These are phyloP conservation scores for Syncerus caffer DNA, from an alignment of 2,797 vertebrate genomes.

Conservation along the genomic window DNA sequence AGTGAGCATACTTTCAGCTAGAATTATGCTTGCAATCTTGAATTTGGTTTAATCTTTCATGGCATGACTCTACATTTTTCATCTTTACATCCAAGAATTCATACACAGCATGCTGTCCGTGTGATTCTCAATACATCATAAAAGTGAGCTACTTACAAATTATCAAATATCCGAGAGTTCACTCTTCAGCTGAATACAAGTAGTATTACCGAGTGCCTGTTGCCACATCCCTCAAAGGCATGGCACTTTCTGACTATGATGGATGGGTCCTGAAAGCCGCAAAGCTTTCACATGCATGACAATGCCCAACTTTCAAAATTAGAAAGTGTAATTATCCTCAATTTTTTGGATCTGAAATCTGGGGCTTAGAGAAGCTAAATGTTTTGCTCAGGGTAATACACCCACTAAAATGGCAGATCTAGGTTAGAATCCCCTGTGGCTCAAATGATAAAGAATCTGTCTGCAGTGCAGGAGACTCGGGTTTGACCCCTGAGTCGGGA, in stretches of 20 bases:
- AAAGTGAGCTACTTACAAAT: conserved; percentile 9
- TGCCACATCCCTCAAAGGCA: fast-evolving
- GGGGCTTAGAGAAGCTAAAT: conserved; percentile 19
- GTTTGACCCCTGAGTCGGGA: neutral
- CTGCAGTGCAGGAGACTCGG: neutral
- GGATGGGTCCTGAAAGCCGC: neutral
- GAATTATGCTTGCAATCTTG: conserved; percentile 46
- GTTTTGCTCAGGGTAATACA: neutral
- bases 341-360: conserved; percentile 27
- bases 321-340: conserved; percentile 33
- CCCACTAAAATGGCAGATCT: conserved; percentile 22
- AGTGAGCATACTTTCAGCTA: neutral
- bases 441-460: neutral
- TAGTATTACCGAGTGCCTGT: neutral
- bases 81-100: conserved; percentile 31
- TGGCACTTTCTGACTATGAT: neutral
- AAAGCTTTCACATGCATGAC: neutral
- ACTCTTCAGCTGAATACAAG: neutral
- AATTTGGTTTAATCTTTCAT: conserved; percentile 43
- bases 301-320: neutral
- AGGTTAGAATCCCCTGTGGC: neutral
- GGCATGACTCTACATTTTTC: conserved; percentile 14
- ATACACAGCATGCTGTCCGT: neutral
- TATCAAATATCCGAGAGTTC: neutral
- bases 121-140: neutral